Evolutionary conservation across 2,113 vertebrate species (phyloP).

Genomic region (Ciconia boyciana): DNA sequence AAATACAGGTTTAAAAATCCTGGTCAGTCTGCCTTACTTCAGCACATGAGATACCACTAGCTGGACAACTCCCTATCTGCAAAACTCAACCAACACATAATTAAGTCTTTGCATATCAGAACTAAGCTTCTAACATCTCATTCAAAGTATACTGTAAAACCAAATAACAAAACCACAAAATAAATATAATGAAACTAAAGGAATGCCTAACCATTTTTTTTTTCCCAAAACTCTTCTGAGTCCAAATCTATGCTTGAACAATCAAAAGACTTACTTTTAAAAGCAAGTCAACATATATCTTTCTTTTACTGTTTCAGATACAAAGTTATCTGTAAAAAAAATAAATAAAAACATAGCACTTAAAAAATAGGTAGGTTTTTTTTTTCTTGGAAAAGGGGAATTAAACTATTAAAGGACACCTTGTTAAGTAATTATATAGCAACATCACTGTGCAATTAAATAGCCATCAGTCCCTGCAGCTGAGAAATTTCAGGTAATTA

Average conservation of each 20-base stretch:
- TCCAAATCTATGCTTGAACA: neutral
- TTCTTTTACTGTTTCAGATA: conserved; percentile 37
- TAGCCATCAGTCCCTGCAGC: conserved; percentile 86
- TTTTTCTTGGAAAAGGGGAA: conserved; percentile 73
- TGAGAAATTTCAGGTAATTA: conserved; percentile 89
- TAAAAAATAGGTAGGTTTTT: conserved; percentile 42
- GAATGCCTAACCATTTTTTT: neutral
- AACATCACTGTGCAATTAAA: conserved; percentile 84
- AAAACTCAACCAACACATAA: neutral
- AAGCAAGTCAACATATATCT: conserved; percentile 54
- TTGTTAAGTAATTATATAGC: conserved; percentile 88
- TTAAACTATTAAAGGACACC: conserved; percentile 87
- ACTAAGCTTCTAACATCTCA: neutral
- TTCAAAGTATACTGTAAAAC: neutral
- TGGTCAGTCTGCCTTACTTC: neutral
- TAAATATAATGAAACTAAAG: neutral
- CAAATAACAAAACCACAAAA: neutral
- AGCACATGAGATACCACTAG: neutral
- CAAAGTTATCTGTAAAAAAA: conserved; percentile 46
- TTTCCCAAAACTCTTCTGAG: neutral
- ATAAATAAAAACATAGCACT: conserved; percentile 42
- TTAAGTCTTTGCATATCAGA: neutral
- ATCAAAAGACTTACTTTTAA: conserved; percentile 45
- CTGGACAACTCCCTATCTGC: neutral
- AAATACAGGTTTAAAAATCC: neutral